Evolutionary conservation across 2,888 invertebrate species (phyloP).

Genomic region (Amphiduros pacificus): DNA sequence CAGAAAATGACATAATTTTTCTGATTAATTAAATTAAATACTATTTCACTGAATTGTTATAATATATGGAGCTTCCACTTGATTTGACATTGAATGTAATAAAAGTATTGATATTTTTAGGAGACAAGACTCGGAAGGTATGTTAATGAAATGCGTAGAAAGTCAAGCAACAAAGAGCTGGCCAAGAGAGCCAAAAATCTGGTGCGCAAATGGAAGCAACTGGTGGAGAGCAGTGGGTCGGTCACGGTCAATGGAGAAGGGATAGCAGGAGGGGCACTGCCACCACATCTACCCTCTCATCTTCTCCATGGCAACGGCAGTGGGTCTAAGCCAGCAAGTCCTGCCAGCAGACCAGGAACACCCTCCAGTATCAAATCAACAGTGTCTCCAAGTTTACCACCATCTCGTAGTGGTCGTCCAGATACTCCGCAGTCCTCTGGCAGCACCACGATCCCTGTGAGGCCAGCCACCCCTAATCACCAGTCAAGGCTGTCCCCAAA

Average conservation of each 20-base stretch:
- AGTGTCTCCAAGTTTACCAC: constrained; percentile 26
- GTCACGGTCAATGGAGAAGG: constrained; percentile 40
- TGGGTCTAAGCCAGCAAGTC: constrained; percentile 40
- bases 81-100: too few species aligned
- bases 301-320: not conserved
- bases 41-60: too few species aligned
- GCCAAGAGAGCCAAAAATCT: constrained; percentile 89
- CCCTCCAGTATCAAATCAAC: constrained; percentile 26
- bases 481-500: not conserved
- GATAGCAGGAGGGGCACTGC: constrained; percentile 20
- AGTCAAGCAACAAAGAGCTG: constrained; percentile 80
- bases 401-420: constrained; percentile 20
- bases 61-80: too few species aligned
- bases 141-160: constrained; percentile 87
- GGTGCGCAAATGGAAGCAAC: constrained; percentile 88
- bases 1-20: too few species aligned
- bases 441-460: not conserved
- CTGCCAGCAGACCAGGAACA: constrained; percentile 30
- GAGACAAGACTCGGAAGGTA: constrained; percentile 92
- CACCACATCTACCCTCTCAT: constrained; percentile 10
- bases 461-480: constrained; percentile 22
- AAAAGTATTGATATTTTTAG: constrained; percentile 68
- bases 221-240: constrained; percentile 63
- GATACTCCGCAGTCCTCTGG: constrained; percentile 18
- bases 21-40: too few species aligned